Evolutionary conservation across 2,888 invertebrate genomes (phyloP), one percentile per base, ranked within the genome.

Genomic region (Carterocephalus palaemon): DNA sequence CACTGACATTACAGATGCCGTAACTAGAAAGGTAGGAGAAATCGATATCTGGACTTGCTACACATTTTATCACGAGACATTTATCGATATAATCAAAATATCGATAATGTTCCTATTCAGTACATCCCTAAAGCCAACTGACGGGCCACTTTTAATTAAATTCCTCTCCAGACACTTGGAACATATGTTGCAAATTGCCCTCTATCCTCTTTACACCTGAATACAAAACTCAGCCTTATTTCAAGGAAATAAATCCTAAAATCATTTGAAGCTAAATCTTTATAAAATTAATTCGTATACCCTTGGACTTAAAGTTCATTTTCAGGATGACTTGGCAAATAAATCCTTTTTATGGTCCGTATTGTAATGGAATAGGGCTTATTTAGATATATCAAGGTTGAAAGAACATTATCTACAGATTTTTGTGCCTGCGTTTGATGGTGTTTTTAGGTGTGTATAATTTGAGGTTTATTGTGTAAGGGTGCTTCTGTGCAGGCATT

Each of bases 71-170:
- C n/a, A n/a, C n/a, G n/a, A n/a, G n/a, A n/a, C n/a, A n/a, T n/a
- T n/a, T n/a, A n/a, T n/a, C n/a, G n/a, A 22, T 15, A 15, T n/a
- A n/a, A n/a, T 22, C 17, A 32, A 17, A 39, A 43, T 52, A 54
- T 54, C 60, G 54, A 9, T 45, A 45, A 16, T 34, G 15, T 22
- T n/a, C n/a, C n/a, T n/a, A n/a, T n/a, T n/a, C n/a, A 39, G 24
- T 32, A 51, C 70, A 51, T 48, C 62, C 41, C 64, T 67, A 62
- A 7, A n/a, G 37, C 52, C 56, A 49, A 42, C 56, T 74, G 64
- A 56, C 54, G 57, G 63, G 86, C 75, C 75, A 79, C 88, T 88
- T 89, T 90, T 90, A 89, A 90, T 90, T 90, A 90, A 90, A 90
- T 78, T 78, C 89, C 88, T 80, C 70, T 64, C 59, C 66, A 73